Percentiles rank a stretch among this genome's conserved stretches.
These are phyloP conservation scores for Hypomesus transpacificus DNA, from an alignment of 2,113 vertebrate genomes.

Conservation along the genomic window DNA sequence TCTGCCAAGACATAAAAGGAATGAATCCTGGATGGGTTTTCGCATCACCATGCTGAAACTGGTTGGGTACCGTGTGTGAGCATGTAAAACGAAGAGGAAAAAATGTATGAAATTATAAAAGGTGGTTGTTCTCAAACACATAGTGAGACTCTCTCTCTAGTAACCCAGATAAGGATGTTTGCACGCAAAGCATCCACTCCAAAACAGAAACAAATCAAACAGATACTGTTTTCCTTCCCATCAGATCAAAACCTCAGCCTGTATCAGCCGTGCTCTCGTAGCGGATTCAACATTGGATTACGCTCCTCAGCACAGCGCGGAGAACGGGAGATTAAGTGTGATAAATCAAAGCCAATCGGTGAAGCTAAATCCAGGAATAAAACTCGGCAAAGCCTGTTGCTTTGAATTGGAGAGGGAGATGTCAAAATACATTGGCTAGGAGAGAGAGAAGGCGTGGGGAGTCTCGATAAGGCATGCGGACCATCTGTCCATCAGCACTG, in stretches of 20 bases:
- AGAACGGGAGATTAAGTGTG: neutral
- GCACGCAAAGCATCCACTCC: neutral
- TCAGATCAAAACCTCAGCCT: neutral
- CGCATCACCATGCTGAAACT: constrained; percentile 4
- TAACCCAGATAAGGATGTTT: neutral
- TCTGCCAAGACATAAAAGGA: neutral
- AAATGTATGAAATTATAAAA: neutral
- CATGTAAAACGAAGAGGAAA: neutral
- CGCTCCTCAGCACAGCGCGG: neutral
- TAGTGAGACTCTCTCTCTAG: neutral
- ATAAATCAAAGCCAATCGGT: constrained; percentile 16
- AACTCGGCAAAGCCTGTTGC: constrained; percentile 8
- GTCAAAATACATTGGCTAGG: constrained; percentile 10
- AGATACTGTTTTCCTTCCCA: neutral
- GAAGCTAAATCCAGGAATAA: constrained; percentile 15
- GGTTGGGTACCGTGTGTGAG: neutral
- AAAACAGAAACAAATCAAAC: neutral
- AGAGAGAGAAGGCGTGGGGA: constrained; percentile 9
- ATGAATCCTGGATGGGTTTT: neutral
- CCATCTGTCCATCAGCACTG: constrained; percentile 19
- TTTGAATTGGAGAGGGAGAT: constrained; percentile 13
- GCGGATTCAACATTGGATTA: constrained; percentile 2
- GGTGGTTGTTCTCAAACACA: neutral
- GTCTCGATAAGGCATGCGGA: neutral
- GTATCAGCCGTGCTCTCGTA: constrained; percentile 7